A percentile compares a stretch with the other conserved stretches of the same genome.
phyloP scores from a whole-genome alignment of 2,113 vertebrate species.

The Microtus richardsoni region DNA sequence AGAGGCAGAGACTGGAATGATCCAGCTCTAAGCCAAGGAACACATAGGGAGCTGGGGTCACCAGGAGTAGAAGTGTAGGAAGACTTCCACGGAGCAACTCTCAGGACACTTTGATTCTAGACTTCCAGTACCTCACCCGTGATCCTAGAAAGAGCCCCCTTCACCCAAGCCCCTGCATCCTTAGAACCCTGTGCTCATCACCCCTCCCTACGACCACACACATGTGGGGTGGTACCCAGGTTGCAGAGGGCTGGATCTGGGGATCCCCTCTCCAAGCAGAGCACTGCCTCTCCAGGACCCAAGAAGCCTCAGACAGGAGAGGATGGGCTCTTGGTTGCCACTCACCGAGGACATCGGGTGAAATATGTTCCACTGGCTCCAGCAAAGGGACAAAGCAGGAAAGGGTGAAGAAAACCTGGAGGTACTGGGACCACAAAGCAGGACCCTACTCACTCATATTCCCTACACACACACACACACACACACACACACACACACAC shows the following conservation, averaged over 20 bases:
- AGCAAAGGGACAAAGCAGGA: not conserved
- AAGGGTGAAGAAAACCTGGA: not conserved
- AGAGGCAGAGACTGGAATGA: rapidly evolving
- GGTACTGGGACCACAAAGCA: not conserved
- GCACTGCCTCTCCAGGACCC: rapidly evolving
- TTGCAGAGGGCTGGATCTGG: too few species aligned
- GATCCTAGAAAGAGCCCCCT: not conserved
- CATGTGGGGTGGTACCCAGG: not conserved
- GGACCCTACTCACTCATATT: not conserved
- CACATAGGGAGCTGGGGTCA: rapidly evolving
- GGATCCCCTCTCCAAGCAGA: not conserved
- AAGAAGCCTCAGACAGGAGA: not conserved
- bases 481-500: not conserved
- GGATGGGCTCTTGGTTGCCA: rapidly evolving
- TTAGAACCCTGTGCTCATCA: not conserved
- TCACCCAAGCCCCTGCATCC: not conserved
- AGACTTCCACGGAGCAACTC: not conserved
- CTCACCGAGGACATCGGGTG: not conserved
- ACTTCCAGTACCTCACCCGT: not conserved
- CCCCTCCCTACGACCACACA: not conserved
- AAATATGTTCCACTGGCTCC: not conserved
- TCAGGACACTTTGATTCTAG: not conserved
- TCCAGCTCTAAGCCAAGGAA: not conserved
- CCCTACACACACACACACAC: not conserved
- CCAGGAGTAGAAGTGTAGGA: too few species aligned